Evolutionary conservation across 2,113 vertebrate genomes (phyloP).

Genomic region (Pseudopodoces humilis): DNA sequence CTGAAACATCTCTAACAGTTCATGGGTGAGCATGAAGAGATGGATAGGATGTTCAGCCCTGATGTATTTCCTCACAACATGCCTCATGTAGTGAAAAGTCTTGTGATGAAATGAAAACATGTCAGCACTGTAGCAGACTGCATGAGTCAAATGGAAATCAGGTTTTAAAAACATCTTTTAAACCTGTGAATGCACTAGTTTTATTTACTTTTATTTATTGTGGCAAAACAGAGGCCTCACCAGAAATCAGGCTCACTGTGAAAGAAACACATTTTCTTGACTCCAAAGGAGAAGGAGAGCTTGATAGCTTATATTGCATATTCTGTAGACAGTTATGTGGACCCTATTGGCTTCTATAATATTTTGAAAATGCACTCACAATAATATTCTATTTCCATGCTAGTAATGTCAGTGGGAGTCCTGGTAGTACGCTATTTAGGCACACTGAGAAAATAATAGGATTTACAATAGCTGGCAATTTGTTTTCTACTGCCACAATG

Average conservation of each 20-base stretch:
- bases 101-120: neutral
- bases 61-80: neutral
- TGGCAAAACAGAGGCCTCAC: neutral
- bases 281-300: neutral
- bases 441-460: slow-evolving; percentile 71
- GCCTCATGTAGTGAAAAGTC: neutral
- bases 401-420: slow-evolving; percentile 60
- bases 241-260: neutral
- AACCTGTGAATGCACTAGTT: neutral
- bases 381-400: slow-evolving; percentile 65
- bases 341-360: slow-evolving; percentile 46
- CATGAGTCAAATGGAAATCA: slow-evolving; percentile 23
- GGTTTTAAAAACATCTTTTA: neutral
- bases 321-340: neutral
- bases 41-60: neutral
- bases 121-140: neutral
- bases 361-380: slow-evolving; percentile 63
- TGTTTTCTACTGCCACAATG: slow-evolving; percentile 58
- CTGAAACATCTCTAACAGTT: neutral
- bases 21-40: neutral
- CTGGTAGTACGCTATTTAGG: slow-evolving; percentile 59
- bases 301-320: neutral
- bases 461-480: slow-evolving; percentile 73
- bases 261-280: neutral
- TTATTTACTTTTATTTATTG: neutral